Evolutionary conservation across 2,113 vertebrate genomes (phyloP), one percentile per base, ranked within the genome.

Genomic region (Halichoerus grypus): DNA sequence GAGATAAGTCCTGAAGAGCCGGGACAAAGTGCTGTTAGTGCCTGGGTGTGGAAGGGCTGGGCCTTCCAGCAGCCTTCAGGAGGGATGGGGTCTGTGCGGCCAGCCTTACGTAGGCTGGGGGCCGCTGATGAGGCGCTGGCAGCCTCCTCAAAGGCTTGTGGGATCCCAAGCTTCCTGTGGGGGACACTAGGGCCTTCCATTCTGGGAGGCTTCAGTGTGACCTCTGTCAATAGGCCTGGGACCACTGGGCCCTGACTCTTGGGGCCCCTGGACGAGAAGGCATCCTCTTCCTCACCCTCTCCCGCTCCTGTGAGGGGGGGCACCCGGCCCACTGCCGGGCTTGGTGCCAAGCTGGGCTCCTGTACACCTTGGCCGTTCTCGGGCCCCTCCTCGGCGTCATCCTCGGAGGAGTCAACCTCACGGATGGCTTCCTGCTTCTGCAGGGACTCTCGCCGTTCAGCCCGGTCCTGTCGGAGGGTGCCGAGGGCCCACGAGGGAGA

Each of bases 381-480:
- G 0, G 99, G 99, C 49, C 99, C 99, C 84, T 99, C 99, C 26
- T 99, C 99, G 0, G 99, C 99, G 28, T 99, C 99, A 97, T 99
- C 99, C 98, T 99, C 99, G 0, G 99, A 99, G 7, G 99, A 99
- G 96, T 99, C 99, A 12, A 99, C 99, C 98, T 99, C 99, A 16
- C 99, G 99, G 97, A 99, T 99, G 97, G 99, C 99, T 97, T 99
- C 99, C 59, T 99, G 99, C 95, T 99, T 99, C 98, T 99, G 99
- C 63, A 99, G 98, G 0, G 99, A 99, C 95, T 99, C 99, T 19
- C 99, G 98, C 61, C 99, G 99, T 97, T 99, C 99, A 24, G 99
- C 99, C 2, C 99, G 97, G 98, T 99, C 99, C 97, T 99, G 99
- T 7, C 99, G 98, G 96, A 99, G 99, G 76, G 99, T 99, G 0